A percentile compares a stretch with the other conserved stretches of the same genome.
phyloP scores from a whole-genome alignment of 2,797 vertebrate species.

The Sebastes trivittatus region DNA sequence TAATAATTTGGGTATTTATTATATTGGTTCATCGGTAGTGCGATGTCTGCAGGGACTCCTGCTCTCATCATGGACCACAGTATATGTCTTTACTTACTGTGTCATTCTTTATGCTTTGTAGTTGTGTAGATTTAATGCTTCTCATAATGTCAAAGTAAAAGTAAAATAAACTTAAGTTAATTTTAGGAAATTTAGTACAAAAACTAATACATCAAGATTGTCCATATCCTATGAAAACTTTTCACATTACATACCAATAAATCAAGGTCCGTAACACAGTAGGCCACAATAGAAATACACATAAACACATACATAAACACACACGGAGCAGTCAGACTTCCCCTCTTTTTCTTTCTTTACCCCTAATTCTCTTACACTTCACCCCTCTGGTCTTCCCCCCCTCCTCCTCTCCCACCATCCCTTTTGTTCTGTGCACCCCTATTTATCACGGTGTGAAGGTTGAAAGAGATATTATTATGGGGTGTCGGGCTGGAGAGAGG shows the following conservation, averaged over 20 bases:
- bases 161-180: background rate
- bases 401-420: constrained; percentile 28
- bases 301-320: background rate
- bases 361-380: constrained; percentile 55
- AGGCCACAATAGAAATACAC: background rate
- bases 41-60: background rate
- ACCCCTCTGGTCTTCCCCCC: constrained; percentile 20
- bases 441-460: constrained; percentile 99
- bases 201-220: background rate
- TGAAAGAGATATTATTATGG: constrained; percentile 99
- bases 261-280: background rate
- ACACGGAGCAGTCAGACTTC: background rate
- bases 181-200: background rate
- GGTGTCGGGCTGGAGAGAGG: constrained; percentile 94
- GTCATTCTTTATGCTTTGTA: background rate
- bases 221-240: background rate
- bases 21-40: background rate
- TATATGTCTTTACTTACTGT: background rate
- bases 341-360: constrained; percentile 40
- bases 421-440: constrained; percentile 99
- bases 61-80: background rate
- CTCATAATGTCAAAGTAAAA: background rate
- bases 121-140: too few species aligned
- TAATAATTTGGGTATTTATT: background rate
- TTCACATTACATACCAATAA: background rate